Evolutionary conservation across 2,888 invertebrate species (phyloP), one percentile per base, ranked within the genome.

Genomic region (Mesochorus sp.): DNA sequence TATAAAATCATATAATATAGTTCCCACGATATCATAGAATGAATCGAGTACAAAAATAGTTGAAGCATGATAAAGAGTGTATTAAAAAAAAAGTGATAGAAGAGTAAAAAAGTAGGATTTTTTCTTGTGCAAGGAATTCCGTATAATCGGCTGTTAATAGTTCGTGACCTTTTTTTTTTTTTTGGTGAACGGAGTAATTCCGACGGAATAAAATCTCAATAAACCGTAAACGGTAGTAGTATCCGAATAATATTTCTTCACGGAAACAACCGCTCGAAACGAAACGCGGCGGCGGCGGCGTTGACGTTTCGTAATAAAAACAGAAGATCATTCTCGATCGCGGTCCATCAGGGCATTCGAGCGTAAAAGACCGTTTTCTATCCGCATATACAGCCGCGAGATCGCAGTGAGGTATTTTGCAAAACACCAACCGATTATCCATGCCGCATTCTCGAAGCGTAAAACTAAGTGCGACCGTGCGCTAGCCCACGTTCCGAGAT

Each of bases 371-470:
- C 57, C 67, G 49, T 42, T 70, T 49, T 51, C 37, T 53, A 73
- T 68, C 55, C 64, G 77, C 71, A 61, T 66, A n/a, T n/a, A n/a
- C n/a, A n/a, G n/a, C n/a, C 62, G 70, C 59, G 51, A 57, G 80
- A 78, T 81, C 62, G 79, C 55, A n/a, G n/a, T 73, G 75, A 77
- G 79, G 80, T 66, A 79, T 72, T 79, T 67, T 75, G 53, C 70
- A 44, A 62, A 39, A 26, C 80, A 79, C 70, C 83, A 84, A 87
- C 26, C 84, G 85, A 88, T 86, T 85, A 87, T 86, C 86, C 87
- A 87, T 89, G 88, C 85, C 80, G 86, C 85, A 89, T 88, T 89
- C 89, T 85, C 86, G 81, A 81, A 84, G 85, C 87, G 86, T 88
- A 85, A 85, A 87, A 84, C 84, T 86, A 85, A 86, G 85, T 86